phyloP scores from a whole-genome alignment of 2,888 invertebrate species.

The Fragum sueziense region DNA sequence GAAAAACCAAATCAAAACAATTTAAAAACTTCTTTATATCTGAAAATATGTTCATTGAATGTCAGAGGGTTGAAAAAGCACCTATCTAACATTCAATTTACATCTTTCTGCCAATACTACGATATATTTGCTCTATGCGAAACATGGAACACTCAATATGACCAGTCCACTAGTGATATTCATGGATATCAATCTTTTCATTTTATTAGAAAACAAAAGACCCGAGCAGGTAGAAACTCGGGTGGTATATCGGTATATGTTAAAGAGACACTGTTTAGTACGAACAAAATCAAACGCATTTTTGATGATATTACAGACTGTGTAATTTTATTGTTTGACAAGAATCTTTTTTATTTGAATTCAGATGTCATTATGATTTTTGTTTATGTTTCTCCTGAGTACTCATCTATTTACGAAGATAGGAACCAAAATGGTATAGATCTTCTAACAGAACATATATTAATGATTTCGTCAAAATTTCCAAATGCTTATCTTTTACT shows the following conservation, averaged over 20 bases:
- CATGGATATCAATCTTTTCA: neutral
- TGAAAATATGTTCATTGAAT: no score
- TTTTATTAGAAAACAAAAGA: neutral
- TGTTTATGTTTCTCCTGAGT: conserved; percentile 14
- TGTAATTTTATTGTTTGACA: neutral
- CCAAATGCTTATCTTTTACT: no score
- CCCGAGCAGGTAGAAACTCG: no score
- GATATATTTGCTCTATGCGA: neutral
- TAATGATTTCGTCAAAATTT: neutral
- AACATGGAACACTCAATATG: no score
- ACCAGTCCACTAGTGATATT: no score
- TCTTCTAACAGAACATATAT: neutral
- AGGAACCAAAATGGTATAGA: neutral
- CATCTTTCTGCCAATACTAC: neutral
- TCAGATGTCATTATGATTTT: conserved; percentile 11
- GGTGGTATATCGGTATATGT: no score
- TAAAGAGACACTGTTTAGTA: neutral
- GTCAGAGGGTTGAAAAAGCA: no score
- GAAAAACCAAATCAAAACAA: no score
- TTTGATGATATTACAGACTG: conserved; percentile 1
- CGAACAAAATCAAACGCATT: neutral
- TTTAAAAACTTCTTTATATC: no score
- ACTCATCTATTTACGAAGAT: neutral
- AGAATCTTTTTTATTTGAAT: neutral
- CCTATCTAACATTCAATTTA: neutral